Evolutionary conservation across 1,140 invertebrate species (phyloP).

Genomic region (Macrobrachium rosenbergii): DNA sequence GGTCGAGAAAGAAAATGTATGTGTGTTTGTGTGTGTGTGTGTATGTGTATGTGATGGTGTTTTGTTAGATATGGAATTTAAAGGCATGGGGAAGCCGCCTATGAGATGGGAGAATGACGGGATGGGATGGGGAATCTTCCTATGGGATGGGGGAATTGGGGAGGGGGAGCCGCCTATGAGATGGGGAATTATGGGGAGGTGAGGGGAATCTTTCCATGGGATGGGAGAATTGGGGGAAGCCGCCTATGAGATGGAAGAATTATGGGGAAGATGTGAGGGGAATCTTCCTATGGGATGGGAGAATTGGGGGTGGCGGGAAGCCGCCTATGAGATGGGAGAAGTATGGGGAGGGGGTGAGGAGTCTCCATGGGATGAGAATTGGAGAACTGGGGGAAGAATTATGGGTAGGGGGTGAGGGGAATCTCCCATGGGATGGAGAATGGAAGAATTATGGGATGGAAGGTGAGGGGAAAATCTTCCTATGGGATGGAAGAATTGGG

Average conservation of each 20-base stretch:
- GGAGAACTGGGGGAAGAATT: too few species aligned
- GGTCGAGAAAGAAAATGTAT: too few species aligned
- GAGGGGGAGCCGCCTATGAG: not conserved
- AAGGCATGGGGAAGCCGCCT: constrained; percentile 8
- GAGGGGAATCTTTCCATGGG: not conserved
- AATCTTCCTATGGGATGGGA: too few species aligned
- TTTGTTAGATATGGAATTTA: too few species aligned
- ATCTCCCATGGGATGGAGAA: not conserved
- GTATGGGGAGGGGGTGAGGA: not conserved
- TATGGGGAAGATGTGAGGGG: too few species aligned
- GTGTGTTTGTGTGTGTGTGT: too few species aligned
- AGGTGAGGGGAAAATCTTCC: not conserved
- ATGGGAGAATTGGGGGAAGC: not conserved
- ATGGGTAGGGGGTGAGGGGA: not conserved
- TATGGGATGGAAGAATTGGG: too few species aligned
- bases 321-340: not conserved
- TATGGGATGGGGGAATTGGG: not conserved
- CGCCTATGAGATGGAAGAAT: too few species aligned
- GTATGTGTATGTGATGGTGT: too few species aligned
- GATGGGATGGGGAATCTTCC: not conserved
- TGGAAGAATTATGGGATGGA: not conserved
- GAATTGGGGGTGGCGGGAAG: not conserved
- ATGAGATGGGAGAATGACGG: not conserved
- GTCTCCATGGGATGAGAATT: too few species aligned
- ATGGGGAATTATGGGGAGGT: not conserved